Evolutionary conservation across 1,140 invertebrate genomes (phyloP), one percentile per base, ranked within the genome.

Genomic region (Caenorhabditis tropicalis): DNA sequence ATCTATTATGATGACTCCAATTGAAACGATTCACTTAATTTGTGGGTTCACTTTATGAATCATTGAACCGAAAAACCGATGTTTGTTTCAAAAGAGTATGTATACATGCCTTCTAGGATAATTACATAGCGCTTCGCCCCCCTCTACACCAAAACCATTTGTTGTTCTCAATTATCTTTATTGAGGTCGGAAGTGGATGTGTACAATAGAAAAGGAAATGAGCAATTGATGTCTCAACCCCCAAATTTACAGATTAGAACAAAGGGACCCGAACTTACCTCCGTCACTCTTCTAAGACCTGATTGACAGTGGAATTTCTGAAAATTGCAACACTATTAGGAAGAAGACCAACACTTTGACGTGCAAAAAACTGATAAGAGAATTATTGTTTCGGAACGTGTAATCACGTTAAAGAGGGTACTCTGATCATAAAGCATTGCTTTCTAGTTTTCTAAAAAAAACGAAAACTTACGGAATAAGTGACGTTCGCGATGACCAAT

Each of bases 11-110:
- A 6, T 43, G 5, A 43, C 4, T 33, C 27, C 60, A 24, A 15
- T 24, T 74, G 29, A 2, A 24, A 12, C 10, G 12, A 74, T 43
- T 15, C 36, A 74, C 21, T 46, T 74, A 74, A 74, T 74, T 74
- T 43, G 2, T 27, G n/a, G 65, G 43, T 74, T 74, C 36, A 24
- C 36, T 74, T 3, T 4, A 43, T 3, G n/a, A 27, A 19, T 74
- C 65, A 74, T 33, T 74, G 65, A 74, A 74, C 65, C 65, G 65
- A 74, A 36, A 74, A 74, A 74, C 36, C 43, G 65, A 43, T 21
- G 27, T 24, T 74, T 74, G 65, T 74, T 65, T 74, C 65, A 43
- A 74, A 33, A 43, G 36, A 74, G 29, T 36, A 36, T 65, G 29
- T 65, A 65, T 46, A 74, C 65, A 74, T 24, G 19, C 65, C 58